Conservation (phyloP, 2,797 vertebrate genomes). For the Muscicapa comitata region DNA sequence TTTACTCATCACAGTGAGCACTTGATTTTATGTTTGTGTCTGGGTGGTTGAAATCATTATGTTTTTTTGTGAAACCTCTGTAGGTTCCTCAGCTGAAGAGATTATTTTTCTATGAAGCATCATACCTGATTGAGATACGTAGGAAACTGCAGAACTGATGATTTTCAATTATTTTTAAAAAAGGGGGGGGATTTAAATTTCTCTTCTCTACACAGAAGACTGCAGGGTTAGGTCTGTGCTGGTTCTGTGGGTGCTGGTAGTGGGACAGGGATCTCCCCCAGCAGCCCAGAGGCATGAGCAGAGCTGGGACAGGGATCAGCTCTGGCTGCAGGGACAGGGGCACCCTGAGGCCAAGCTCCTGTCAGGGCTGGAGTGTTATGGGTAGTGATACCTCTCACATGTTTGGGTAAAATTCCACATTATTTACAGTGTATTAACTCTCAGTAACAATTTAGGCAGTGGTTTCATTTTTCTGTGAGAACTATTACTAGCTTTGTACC, state of each 20-base stretch:
- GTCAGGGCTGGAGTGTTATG: rapidly evolving
- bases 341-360: background rate
- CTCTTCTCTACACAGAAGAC: background rate
- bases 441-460: background rate
- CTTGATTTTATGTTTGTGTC: background rate
- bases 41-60: background rate
- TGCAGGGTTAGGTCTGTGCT: background rate
- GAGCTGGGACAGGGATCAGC: background rate
- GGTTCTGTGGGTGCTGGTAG: background rate
- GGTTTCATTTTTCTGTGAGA: background rate
- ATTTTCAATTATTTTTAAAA: background rate
- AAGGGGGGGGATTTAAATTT: rapidly evolving
- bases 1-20: too few relatives aligned
- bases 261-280: background rate
- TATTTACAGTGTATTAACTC: background rate
- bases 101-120: background rate
- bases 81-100: background rate
- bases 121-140: rapidly evolving
- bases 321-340: background rate
- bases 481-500: background rate
- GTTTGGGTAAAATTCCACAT: background rate
- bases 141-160: background rate
- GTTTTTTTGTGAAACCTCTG: background rate
- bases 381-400: background rate
- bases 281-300: background rate